Evolutionary conservation across 2,113 vertebrate species (phyloP).

Genomic region (Phalacrocorax carbo): DNA sequence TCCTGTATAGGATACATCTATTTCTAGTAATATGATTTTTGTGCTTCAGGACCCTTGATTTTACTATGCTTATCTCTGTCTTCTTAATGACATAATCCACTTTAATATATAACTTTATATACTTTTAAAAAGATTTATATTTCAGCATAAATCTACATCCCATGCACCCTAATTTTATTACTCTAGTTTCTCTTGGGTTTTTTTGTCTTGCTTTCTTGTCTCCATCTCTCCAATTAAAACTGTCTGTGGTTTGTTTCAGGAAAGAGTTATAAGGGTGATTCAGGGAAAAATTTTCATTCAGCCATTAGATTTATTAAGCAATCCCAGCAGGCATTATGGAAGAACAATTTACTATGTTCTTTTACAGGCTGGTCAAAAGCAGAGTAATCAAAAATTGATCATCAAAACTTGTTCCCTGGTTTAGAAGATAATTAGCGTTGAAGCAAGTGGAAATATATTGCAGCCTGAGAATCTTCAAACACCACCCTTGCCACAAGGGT

Average conservation of each 20-base stretch:
- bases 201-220: background rate
- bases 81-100: background rate
- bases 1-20: background rate
- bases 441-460: background rate
- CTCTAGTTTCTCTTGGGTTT: background rate
- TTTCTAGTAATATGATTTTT: background rate
- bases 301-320: background rate
- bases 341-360: background rate
- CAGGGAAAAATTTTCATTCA: background rate
- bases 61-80: background rate
- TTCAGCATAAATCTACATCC: background rate
- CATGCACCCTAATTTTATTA: background rate
- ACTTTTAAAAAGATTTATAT: background rate
- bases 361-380: background rate
- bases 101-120: background rate
- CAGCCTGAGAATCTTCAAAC: background rate
- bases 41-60: background rate
- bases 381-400: background rate
- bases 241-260: background rate
- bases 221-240: constrained; percentile 4
- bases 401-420: background rate
- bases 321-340: background rate
- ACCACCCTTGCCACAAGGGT: background rate
- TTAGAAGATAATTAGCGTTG: rapidly evolving
- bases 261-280: background rate